Conservation (phyloP, 2,888 invertebrate species). For the Oscheius onirici region DNA sequence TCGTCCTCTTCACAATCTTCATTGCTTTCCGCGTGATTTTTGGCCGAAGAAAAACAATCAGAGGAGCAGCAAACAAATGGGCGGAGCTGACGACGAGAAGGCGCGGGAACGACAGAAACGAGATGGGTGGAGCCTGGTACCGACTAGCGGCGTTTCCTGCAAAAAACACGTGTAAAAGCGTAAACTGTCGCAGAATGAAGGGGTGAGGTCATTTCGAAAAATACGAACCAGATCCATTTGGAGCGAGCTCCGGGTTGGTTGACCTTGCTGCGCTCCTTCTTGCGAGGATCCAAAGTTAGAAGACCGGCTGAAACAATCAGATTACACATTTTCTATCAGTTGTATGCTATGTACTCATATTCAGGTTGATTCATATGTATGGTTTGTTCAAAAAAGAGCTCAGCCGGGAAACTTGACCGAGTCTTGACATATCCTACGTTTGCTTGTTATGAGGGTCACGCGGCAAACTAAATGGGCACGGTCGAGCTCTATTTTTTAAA, state of each 20-base stretch:
- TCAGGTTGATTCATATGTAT: not conserved
- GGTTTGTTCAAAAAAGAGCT: too few relatives aligned
- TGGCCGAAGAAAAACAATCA: constrained; percentile 9
- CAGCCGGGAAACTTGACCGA: too few relatives aligned
- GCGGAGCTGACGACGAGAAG: constrained; percentile 12
- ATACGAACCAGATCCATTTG: constrained; percentile 69
- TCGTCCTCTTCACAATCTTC: not conserved
- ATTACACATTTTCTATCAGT: too few relatives aligned
- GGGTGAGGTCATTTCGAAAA: not conserved
- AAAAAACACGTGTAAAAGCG: constrained; percentile 32
- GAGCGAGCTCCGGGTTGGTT: constrained; percentile 70
- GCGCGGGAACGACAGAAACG: constrained; percentile 23
- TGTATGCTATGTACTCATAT: too few relatives aligned
- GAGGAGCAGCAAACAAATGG: constrained; percentile 29
- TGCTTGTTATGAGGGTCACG: too few relatives aligned
- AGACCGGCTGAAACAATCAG: constrained; percentile 68
- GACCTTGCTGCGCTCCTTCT: constrained; percentile 67
- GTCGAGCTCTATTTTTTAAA: too few relatives aligned
- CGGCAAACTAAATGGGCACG: too few relatives aligned
- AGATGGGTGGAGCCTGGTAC: constrained; percentile 36
- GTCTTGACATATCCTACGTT: too few relatives aligned
- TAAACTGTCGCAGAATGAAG: not conserved
- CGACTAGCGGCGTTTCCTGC: constrained; percentile 38
- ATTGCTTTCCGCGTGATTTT: constrained; percentile 11
- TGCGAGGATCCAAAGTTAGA: constrained; percentile 65